Percentiles rank a stretch among this genome's conserved stretches.
Evolutionary conservation across 1,140 invertebrate species (phyloP).

Genomic region (Bacillus rossius): DNA sequence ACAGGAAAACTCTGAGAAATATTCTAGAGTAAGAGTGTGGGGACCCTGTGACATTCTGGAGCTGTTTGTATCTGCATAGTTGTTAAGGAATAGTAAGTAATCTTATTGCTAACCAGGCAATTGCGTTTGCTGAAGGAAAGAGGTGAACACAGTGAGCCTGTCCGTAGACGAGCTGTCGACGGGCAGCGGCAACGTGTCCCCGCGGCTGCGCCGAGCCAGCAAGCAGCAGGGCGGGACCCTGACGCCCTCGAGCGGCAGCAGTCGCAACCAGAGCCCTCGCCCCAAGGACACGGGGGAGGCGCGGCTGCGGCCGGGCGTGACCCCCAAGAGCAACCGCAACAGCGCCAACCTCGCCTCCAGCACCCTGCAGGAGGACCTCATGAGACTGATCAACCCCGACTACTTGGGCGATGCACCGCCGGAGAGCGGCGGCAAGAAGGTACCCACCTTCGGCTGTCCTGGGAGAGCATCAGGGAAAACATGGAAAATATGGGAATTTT

Average conservation of each 20-base stretch:
- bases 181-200: conserved; percentile 49
- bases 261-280: conserved; percentile 55
- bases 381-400: conserved; percentile 85
- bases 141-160: neutral
- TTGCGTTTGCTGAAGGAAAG: no score
- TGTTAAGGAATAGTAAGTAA: no score
- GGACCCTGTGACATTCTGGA: no score
- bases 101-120: no score
- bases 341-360: conserved; percentile 58
- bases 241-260: conserved; percentile 44
- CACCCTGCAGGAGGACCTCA: conserved; percentile 81
- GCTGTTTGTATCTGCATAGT: no score
- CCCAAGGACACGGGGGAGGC: conserved; percentile 46
- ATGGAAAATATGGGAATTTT: no score
- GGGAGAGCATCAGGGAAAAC: no score
- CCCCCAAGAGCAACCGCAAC: conserved; percentile 44
- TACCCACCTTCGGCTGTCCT: no score
- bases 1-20: no score
- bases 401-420: conserved; percentile 45
- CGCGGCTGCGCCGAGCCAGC: conserved; percentile 41
- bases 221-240: conserved; percentile 33
- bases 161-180: conserved; percentile 55
- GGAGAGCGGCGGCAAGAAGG: no score
- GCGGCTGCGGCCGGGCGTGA: conserved; percentile 44
- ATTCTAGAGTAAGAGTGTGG: no score